Conservation (phyloP, 1,140 invertebrate species). For the Doryteuthis pealeii region DNA sequence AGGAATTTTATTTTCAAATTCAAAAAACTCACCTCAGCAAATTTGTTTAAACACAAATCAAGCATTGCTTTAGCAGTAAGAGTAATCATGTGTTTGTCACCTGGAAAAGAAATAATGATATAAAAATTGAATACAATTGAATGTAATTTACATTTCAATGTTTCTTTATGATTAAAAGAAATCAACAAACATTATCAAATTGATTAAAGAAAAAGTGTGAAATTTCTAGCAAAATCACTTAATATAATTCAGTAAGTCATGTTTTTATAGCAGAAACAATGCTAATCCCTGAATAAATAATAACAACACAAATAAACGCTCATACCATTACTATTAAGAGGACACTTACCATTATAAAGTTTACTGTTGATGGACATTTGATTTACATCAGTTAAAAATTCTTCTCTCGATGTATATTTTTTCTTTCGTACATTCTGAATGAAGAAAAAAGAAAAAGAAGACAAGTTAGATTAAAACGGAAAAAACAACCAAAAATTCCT, state of each 20-base stretch:
- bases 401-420: slow-evolving; percentile 90
- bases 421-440: slow-evolving; percentile 69
- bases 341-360: slow-evolving; percentile 80
- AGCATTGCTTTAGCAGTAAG: slow-evolving; percentile 85
- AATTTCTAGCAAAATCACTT: too few species aligned
- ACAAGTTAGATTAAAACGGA: too few species aligned
- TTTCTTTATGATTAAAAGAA: too few species aligned
- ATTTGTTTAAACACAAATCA: slow-evolving; percentile 72
- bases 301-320: too few species aligned
- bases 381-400: slow-evolving; percentile 92
- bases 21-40: slow-evolving; percentile 49
- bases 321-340: neutral
- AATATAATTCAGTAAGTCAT: too few species aligned
- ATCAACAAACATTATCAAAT: too few species aligned
- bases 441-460: slow-evolving; percentile 3
- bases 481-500: too few species aligned
- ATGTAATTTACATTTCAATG: too few species aligned
- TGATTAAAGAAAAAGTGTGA: too few species aligned
- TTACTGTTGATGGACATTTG: slow-evolving; percentile 95
- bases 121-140: neutral
- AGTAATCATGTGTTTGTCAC: slow-evolving; percentile 80
- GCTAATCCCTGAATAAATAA: too few species aligned
- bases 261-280: too few species aligned
- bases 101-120: slow-evolving; percentile 50
- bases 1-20: too few species aligned